Evolutionary conservation across 1,140 invertebrate genomes (phyloP), one percentile per base, ranked within the genome.

Genomic region (Bombus picipes): DNA sequence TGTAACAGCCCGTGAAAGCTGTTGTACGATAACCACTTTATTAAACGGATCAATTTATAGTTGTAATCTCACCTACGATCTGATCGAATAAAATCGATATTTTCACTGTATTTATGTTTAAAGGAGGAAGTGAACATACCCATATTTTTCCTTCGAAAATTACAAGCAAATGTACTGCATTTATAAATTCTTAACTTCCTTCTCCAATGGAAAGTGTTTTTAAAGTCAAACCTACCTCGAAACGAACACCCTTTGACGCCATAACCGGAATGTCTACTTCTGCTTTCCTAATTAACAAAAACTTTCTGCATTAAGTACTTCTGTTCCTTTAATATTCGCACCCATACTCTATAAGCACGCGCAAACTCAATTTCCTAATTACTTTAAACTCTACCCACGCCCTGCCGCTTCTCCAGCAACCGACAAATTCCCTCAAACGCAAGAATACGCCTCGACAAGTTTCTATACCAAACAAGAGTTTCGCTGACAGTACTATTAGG

Each of bases 1-100:
- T 6, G n/a, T 34, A 74, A 74, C 25, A 8, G 43, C 41, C 43
- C 43, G 72, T 34, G 72, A 74, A 74, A 72, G 70, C 70, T 72
- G 70, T 41, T 71, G 41, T 18, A 43, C 28, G 71, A 72, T 72
- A 43, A 74, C n/a, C n/a, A 3, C 72, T 22, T 53, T 34, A 53
- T 53, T 53, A 53, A 74, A 10, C 41, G n/a, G 41, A 74, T 74
- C 47, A 34, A 53, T 43, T 25, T 53, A 12, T 25, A 32, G 8
- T 53, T 22, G 47, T 12, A 32, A 53, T 74, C 39, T 18, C 8
- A 47, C 3, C 9, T 34, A 6, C 43, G 18, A 74, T 34, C 28
- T n/a, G 25, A 15, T 32, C 72, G 41, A 43, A 66, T 34, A 34
- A 34, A 66, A 34, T 32, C 15, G 13, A 66, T 62, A 32, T 66